Evolutionary conservation across 2,797 vertebrate species (phyloP), one percentile per base, ranked within the genome.

Genomic region (Steatocranus sp.): DNA sequence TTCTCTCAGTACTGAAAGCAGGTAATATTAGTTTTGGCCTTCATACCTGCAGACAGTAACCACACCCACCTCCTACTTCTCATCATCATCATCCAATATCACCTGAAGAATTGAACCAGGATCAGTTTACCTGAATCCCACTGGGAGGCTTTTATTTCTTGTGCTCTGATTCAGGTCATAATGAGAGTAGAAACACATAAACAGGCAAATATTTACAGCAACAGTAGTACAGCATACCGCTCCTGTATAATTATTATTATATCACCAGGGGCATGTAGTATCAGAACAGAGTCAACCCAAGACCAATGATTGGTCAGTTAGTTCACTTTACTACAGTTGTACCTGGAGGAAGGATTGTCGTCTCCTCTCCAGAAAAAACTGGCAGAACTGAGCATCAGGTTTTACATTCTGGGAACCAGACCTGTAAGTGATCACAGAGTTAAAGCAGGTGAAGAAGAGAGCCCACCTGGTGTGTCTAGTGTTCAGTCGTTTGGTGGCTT

Each of bases 11-110:
- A 43, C 63, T 87, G 86, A 38, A 4, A 36, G 32, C 75, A 54
- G 53, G 7, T 70, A 73, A 32, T 53, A 66, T 80, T 75, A 58
- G 80, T n/a, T 5, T 66, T 58, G 9, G 18, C 70, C 51, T 85
- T 90, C 78, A 85, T 87, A 92, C 90, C 87, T 90, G 88, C 11
- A 53, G 8, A 36, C 7, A 27, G 11, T 17, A 73, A 51, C 86
- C 73, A 48, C 81, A 12, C 41, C 68, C 4, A 41, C 20, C n/a
- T 41, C 20, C 63, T 50, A 20, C 25, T n/a, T 36, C 11, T 38
- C 53, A 56, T 56, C 8, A 27, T 54, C 7, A 46, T 61, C 20
- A 25, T 15, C 25, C 11, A n/a, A 7, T 34, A 27, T 78, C 56
- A 78, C 70, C 86, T 74, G 74, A 58, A 51, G n/a, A 50, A 9